phyloP scores from a whole-genome alignment of 2,888 invertebrate species.

The Hirtodrosophila alboralis region DNA sequence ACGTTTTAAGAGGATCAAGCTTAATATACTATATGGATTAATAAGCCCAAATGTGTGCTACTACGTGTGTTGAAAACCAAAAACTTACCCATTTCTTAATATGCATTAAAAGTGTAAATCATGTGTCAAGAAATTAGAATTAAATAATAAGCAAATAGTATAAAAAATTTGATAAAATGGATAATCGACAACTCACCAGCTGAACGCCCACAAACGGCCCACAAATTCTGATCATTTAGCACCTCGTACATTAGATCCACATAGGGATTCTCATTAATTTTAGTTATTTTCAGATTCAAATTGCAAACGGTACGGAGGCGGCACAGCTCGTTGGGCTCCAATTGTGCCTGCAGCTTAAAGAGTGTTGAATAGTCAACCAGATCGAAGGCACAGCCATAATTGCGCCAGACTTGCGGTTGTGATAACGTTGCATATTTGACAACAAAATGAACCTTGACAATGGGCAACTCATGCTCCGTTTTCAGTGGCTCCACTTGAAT shows the following conservation, averaged over 20 bases:
- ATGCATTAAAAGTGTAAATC: slow-evolving; percentile 47
- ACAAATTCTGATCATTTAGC: slow-evolving; percentile 94
- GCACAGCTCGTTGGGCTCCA: slow-evolving; percentile 94
- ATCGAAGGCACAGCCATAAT: slow-evolving; percentile 90
- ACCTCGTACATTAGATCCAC: slow-evolving; percentile 95
- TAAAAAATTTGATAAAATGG: neutral
- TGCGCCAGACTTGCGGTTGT: slow-evolving; percentile 81
- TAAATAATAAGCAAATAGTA: slow-evolving; percentile 48
- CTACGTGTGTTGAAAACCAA: slow-evolving; percentile 37
- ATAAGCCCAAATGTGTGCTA: slow-evolving; percentile 9
- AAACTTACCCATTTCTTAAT: slow-evolving; percentile 69
- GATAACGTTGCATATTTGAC: slow-evolving; percentile 85
- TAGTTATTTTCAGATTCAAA: slow-evolving; percentile 89
- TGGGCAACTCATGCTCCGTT: slow-evolving; percentile 85
- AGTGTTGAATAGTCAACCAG: slow-evolving; percentile 93
- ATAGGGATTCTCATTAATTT: slow-evolving; percentile 85
- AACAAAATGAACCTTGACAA: slow-evolving; percentile 88
- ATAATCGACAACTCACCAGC: slow-evolving; percentile 87
- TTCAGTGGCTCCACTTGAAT: slow-evolving; percentile 87
- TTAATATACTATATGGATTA: neutral
- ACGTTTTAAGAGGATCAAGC: neutral
- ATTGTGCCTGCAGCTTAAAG: slow-evolving; percentile 88
- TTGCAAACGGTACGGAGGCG: slow-evolving; percentile 95
- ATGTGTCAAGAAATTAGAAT: slow-evolving; percentile 57
- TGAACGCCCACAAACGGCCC: slow-evolving; percentile 96